Conservation (phyloP, 1,140 invertebrate genomes). For the Danaus melanippus region DNA sequence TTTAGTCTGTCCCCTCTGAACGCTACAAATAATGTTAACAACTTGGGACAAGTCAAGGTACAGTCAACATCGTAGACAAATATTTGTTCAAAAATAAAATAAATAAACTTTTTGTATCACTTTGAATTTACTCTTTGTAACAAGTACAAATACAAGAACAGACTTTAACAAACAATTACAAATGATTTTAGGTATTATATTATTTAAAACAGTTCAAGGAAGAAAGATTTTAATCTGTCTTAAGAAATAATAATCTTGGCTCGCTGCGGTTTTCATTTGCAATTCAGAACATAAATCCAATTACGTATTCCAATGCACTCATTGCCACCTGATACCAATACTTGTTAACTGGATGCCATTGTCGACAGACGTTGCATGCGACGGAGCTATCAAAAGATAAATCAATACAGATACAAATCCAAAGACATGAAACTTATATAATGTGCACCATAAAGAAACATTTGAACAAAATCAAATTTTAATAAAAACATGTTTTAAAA, state of each 20-base stretch:
- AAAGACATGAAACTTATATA: too few relatives aligned
- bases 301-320: conserved; percentile 13
- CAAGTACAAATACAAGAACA: conserved; percentile 1
- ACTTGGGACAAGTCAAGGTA: conserved; percentile 11
- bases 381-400: conserved; percentile 52
- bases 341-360: conserved; percentile 36
- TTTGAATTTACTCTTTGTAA: background rate
- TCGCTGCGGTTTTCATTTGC: background rate
- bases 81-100: conserved; percentile 1
- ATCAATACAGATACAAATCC: conserved; percentile 22
- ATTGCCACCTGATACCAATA: conserved; percentile 41
- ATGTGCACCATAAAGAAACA: too few relatives aligned
- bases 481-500: too few relatives aligned
- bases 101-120: too few relatives aligned
- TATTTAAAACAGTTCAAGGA: too few relatives aligned
- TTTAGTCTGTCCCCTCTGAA: conserved; percentile 15
- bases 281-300: background rate
- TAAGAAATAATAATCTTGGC: too few relatives aligned
- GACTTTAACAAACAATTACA: too few relatives aligned
- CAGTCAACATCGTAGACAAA: conserved; percentile 11
- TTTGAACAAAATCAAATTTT: too few relatives aligned
- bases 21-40: conserved; percentile 25
- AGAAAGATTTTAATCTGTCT: too few relatives aligned
- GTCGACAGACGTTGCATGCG: conserved; percentile 29
- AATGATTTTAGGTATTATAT: too few relatives aligned